Conservation (phyloP, 2,113 vertebrate genomes). For the Megaleporinus macrocephalus region DNA sequence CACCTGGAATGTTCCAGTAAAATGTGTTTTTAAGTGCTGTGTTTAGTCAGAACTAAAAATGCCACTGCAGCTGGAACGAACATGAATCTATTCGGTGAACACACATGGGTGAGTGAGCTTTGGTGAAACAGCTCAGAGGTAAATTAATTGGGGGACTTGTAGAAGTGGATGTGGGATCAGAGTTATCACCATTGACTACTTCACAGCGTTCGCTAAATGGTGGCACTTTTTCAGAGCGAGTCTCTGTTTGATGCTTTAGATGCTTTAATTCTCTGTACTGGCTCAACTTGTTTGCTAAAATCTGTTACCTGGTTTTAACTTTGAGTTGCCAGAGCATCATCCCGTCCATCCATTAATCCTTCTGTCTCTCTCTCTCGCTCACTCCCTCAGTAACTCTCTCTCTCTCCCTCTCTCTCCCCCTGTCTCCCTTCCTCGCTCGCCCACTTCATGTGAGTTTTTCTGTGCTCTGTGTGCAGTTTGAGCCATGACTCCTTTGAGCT, state of each 20-base stretch:
- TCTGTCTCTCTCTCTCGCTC: constrained; percentile 10
- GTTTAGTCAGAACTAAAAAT: neutral
- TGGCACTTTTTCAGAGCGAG: neutral
- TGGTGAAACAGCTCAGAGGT: neutral
- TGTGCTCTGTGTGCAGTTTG: constrained; percentile 37
- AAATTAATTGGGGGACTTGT: neutral
- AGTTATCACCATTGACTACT: neutral
- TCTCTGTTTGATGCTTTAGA: neutral
- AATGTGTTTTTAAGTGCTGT: neutral
- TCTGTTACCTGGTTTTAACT: neutral
- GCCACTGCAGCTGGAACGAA: neutral
- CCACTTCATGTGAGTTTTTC: constrained; percentile 37
- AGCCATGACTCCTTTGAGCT: constrained; percentile 56
- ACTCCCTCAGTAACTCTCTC: neutral
- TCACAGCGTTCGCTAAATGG: neutral
- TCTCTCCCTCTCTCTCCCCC: neutral
- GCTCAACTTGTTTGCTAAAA: neutral
- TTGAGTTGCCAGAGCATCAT: neutral
- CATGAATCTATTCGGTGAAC: neutral
- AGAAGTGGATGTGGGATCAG: neutral
- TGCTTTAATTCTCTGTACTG: neutral
- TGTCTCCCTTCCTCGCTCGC: constrained; percentile 7
- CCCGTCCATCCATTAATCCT: neutral
- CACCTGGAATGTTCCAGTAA: no score
- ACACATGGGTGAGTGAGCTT: neutral